Evolutionary conservation across 2,888 invertebrate species (phyloP), one percentile per base, ranked within the genome.

Genomic region (Odontomyia ornata): DNA sequence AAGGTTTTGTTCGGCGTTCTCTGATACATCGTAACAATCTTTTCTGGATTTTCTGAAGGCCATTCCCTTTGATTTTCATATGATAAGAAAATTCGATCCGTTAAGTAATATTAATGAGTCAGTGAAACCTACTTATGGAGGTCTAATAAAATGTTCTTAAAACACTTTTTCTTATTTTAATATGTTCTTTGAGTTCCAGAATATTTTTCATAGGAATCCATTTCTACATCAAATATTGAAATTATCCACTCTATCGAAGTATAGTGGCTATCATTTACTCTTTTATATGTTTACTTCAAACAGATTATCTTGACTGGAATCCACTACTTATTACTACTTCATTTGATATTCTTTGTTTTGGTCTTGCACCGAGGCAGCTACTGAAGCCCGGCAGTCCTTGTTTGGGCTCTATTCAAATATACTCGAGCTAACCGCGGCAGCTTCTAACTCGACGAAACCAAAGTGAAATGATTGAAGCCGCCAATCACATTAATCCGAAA

Each of bases 311-410:
- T 18, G n/a, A 15, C 25, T 69, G 47, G 18, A 47, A 43, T 65
- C 43, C 65, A 69, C 69, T 69, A 69, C 69, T 43, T 47, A 47
- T 47, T 47, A 25, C 69, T 47, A 46, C 69, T 47, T 28, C 69
- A 23, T 23, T 25, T 69, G 15, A 13, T 23, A 25, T 15, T 46
- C 69, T 69, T 47, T 25, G 47, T 69, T 64, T 64, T 69, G 11
- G 2, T 69, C 23, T 25, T 15, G 25, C 36, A 47, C 30, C 47
- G 15, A 69, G 23, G 69, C 46, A 25, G 69, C 69, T 69, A 69
- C 69, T 43, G 69, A 69, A 25, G 21, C 46, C 23, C 69, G 25
- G 25, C 69, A 69, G 25, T 69, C 69, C 69, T 47, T 46, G 30
- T 69, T 47, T 47, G 69, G 30, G 11, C 13, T 21, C 47, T 69